Evolutionary conservation across 2,113 vertebrate genomes (phyloP), one percentile per base, ranked within the genome.

Genomic region (Chaetorhynchus papuensis): DNA sequence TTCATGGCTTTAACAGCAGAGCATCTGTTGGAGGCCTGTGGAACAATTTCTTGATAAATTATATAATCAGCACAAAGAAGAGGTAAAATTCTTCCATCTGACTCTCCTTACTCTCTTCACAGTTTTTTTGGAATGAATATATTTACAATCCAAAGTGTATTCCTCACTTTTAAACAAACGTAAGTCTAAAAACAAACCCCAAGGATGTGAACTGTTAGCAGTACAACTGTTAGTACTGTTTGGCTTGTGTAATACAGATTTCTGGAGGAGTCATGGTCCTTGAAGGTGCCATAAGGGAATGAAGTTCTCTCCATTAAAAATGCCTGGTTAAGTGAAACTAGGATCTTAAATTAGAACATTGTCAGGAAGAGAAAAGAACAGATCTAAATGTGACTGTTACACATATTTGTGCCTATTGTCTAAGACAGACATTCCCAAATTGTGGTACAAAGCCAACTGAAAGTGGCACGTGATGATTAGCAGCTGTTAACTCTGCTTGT

Each of bases 271-370:
- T 78, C 93, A 41, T 81, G 42, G 94, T 93, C 61, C 83, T 92
- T 91, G 74, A 96, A 97, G 96, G 93, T 95, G 94, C 90, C 94
- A 87, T 93, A 91, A 95, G 96, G 91, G 86, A 95, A 70, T 83
- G 79, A 95, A 94, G 66, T 96, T 92, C 84, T 87, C 92, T 82
- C 63, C 93, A 82, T 47, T 93, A 71, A 77, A 90, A 96, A 75
- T 52, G 88, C 61, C 94, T 97, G 90, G 88, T 96, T 97, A 96
- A 96, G 93, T 97, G 96, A 90, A 96, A 89, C 83, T 68, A 56
- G 93, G 91, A 95, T 90, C 77, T 96, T 96, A 97, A 97, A 95
- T 98, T 97, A 96, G 97, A 96, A 92, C 94, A 94, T 75, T 96
- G 93, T 96, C 90, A 97, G 91, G 92, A 94, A 95, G 77, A 49